Evolutionary conservation across 2,888 invertebrate species (phyloP), one percentile per base, ranked within the genome.

Genomic region (Euplagia quadripunctaria): DNA sequence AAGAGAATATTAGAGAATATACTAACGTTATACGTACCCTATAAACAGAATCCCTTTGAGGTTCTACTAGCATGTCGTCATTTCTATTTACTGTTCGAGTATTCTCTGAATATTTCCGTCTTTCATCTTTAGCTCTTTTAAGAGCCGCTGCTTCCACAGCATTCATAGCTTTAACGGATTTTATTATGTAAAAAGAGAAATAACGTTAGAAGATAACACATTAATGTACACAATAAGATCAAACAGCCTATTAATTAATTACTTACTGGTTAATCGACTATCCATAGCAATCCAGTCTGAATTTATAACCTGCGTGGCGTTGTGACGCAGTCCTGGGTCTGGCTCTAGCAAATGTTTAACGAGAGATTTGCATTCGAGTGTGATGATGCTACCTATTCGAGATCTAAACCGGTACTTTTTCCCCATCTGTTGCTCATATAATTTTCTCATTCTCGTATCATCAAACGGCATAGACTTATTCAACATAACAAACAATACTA

Each of bases 401-500:
- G 97, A 96, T 75, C 97, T 95, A 76, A 94, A 95, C 82, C 97
- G 96, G 96, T 97, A 98, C 79, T 96, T 96, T 77, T 96, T 96
- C 79, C 96, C 96, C 86, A 97, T 96, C 84, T 96, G 96, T 85
- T 96, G 95, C 84, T 97, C 97, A 83, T 98, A 97, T 85, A 98
- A 93, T 79, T 94, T 97, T 77, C 97, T 97, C 84, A 98, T 96
- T 82, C 98, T 97, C 5, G 97, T 96, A 86, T 98, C 98, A 85
- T 98, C 98, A 88, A 98, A 98, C 0, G 98, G 98, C 98, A 98
- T 98, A 0, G 97, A 95, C 86, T 98, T 98, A 88, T 98, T 98
- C 16, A 98, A 91, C 97, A 98, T 97, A 70, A 98, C 98, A 93
- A 97, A 98, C 0, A 98, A 93, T 41, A 98, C 97, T 0, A 98